Base-by-base conservation (phyloP, 2,797 vertebrate genomes). In the Phylloscopus collybita region DNA sequence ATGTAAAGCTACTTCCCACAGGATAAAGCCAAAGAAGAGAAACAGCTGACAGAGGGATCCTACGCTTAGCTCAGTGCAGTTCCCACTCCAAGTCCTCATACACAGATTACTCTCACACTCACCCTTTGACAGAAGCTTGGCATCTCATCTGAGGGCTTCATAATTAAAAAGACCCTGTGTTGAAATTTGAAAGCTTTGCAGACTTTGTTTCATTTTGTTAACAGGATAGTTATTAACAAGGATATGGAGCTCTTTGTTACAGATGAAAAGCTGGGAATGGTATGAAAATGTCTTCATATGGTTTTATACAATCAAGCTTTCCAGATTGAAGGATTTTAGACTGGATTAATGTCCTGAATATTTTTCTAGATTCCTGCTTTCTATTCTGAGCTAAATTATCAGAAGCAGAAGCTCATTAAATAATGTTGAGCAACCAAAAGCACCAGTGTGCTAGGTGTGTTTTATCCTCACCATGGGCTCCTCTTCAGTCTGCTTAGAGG, bases 1-100 rank as follows among this genome's bases (percentile, higher is more conserved):
- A 94, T 93, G 71, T 71, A 82, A 85, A 93, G 80, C 83, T 95
- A 60, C 94, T 96, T 90, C 91, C 83, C 90, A 80, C 64, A 84
- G 89, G 82, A 93, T 95, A 93, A 96, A 92, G 80, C 70, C 49
- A 44, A 67, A 95, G 62, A 90, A 93, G 86, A 84, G 82, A 76
- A 93, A 59, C 0, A 0, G 69, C 90, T 92, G 88, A 62, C 66
- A 90, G 87, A 82, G 49, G 51, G 67, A 66, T 64, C 0, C 14
- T 65, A 14, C 0, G 1, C 88, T 83, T 26, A 71, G 78, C 89
- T 84, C 82, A 67, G 78, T 29, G 56, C 73, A 88, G 80, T 71
- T 96, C 66, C 67, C n/a, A 49, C 66, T 92, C 76, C 73, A 86
- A 81, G 76, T 89, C 66, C 76, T 86, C 1, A 0, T 40, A 45